Conservation (phyloP, 1,140 invertebrate species). For the Cyclargus thomasi region DNA sequence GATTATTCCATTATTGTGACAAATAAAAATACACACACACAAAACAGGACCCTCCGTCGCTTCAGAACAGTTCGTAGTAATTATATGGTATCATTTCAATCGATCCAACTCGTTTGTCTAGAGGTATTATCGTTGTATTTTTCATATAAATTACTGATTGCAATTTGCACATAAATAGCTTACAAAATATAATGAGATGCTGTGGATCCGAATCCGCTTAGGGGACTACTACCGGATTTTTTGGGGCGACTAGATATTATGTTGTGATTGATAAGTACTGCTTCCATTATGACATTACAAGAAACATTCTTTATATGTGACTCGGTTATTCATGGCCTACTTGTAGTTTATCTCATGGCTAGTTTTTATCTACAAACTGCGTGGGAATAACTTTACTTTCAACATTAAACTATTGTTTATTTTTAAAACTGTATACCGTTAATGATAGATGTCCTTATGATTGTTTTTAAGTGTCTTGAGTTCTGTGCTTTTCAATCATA, state of each 20-base stretch:
- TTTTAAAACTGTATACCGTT: slow-evolving; percentile 12
- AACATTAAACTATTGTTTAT: slow-evolving; percentile 17
- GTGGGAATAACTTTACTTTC: slow-evolving; percentile 21
- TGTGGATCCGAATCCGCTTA: neutral
- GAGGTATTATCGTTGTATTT: neutral
- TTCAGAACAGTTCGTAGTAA: neutral
- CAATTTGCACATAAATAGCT: neutral
- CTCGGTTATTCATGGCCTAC: slow-evolving; percentile 16
- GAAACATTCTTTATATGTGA: neutral
- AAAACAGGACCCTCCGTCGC: neutral
- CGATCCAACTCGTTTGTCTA: neutral
- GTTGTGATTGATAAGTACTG: neutral
- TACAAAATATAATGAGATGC: neutral
- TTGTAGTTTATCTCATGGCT: slow-evolving; percentile 19
- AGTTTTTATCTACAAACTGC: slow-evolving; percentile 18
- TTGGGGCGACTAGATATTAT: neutral
- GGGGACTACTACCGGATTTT: neutral
- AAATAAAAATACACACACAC: neutral
- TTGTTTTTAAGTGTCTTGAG: too few relatives aligned
- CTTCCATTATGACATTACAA: slow-evolving; percentile 4
- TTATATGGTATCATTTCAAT: neutral
- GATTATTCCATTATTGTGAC: neutral
- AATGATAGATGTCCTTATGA: neutral
- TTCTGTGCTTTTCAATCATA: too few relatives aligned
- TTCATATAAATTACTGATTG: neutral